These are phyloP conservation scores for Eretmocerus hayati DNA, from an alignment of 2,888 invertebrate species.

Conservation along the genomic window DNA sequence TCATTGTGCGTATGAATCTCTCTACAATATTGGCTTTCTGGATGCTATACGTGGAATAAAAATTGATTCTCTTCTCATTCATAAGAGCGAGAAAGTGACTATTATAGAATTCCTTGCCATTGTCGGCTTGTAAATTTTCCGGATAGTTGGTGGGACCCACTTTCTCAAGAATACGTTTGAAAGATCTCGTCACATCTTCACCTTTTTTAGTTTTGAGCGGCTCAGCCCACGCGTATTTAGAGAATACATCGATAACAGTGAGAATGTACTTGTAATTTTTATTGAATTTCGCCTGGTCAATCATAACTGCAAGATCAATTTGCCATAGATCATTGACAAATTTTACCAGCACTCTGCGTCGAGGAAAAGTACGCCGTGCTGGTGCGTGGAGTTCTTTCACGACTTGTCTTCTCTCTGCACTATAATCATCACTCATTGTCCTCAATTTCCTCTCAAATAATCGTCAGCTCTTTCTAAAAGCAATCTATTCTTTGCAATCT, in stretches of 20 bases:
- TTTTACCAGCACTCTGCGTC: neutral
- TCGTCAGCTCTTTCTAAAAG: too few species aligned
- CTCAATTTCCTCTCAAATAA: too few species aligned
- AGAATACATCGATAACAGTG: constrained; percentile 35
- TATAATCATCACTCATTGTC: too few species aligned
- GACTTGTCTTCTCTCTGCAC: too few species aligned
- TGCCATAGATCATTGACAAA: constrained; percentile 28
- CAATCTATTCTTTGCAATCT: too few species aligned
- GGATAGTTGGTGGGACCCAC: too few species aligned
- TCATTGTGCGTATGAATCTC: neutral
- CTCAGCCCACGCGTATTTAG: constrained; percentile 38
- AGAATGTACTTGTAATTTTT: constrained; percentile 36
- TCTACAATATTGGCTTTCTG: neutral
- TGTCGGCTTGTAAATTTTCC: neutral
- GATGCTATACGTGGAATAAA: neutral
- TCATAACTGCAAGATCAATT: constrained; percentile 20
- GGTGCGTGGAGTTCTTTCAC: neutral
- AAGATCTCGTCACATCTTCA: constrained; percentile 26
- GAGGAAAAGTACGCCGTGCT: neutral
- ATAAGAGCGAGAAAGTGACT: neutral
- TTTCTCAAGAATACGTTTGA: neutral
- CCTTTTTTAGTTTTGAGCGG: constrained; percentile 20
- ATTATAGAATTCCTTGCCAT: neutral
- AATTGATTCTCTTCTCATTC: neutral
- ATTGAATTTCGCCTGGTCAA: constrained; percentile 11